phyloP scores from a whole-genome alignment of 2,888 invertebrate genomes.

The Pristionchus japonicus region DNA sequence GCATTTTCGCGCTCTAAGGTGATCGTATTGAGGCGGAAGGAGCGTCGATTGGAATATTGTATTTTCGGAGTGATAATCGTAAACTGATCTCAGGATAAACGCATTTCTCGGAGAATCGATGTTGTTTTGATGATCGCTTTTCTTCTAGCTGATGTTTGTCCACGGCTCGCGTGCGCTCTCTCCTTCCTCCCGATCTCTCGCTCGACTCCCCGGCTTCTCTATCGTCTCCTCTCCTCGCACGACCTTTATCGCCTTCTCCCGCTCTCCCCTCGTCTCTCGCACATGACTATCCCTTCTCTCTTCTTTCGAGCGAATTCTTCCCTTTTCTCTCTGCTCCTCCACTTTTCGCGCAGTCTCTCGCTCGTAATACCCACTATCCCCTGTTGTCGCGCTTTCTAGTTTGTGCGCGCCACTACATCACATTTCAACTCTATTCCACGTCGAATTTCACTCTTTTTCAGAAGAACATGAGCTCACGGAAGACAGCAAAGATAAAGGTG shows the following conservation, averaged over 20 bases:
- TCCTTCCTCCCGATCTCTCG: no score
- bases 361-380: neutral
- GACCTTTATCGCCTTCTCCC: neutral
- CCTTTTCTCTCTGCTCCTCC: neutral
- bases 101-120: no score
- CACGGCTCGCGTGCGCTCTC: no score
- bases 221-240: neutral
- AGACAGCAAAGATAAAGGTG: neutral
- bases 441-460: neutral
- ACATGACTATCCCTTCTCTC: neutral
- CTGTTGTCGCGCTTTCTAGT: neutral
- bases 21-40: no score
- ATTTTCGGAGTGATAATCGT: no score
- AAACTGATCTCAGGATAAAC: no score
- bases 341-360: neutral
- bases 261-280: neutral
- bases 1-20: no score
- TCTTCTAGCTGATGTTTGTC: no score
- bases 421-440: neutral
- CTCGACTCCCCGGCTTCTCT: no score
- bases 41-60: no score
- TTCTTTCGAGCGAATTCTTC: no score
- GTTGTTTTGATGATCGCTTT: no score
- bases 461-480: neutral
- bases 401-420: neutral